A percentile compares a stretch with the other conserved stretches of the same genome.
phyloP scores from a whole-genome alignment of 2,888 invertebrate genomes.

The Cotesia congregata region DNA sequence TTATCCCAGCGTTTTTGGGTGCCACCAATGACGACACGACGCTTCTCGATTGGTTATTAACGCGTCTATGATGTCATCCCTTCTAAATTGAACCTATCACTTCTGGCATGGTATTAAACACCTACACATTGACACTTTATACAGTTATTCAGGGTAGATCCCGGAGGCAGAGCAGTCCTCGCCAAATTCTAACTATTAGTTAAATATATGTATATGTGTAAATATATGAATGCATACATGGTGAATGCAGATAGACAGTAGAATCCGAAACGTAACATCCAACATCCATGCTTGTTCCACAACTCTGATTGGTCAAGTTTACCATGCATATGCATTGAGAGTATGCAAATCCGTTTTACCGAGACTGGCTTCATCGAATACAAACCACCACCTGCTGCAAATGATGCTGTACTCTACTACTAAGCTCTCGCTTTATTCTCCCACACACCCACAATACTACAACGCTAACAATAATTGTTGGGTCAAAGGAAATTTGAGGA shows the following conservation, averaged over 20 bases:
- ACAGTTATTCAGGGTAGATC: background rate
- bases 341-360: conserved; percentile 46
- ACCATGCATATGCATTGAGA: conserved; percentile 51
- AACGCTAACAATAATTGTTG: conserved; percentile 25
- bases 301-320: conserved; percentile 51
- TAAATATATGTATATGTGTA: conserved; percentile 12
- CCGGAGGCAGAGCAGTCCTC: background rate
- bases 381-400: conserved; percentile 37
- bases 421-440: conserved; percentile 10
- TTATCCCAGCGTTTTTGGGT: conserved; percentile 5
- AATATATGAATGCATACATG: background rate
- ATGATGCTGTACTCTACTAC: conserved; percentile 24
- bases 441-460: background rate
- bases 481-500: conserved; percentile 41
- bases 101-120: conserved; percentile 2
- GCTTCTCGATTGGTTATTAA: conserved; percentile 5
- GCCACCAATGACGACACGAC: background rate
- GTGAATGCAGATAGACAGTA: background rate
- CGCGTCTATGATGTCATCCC: conserved; percentile 6
- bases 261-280: conserved; percentile 23
- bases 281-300: conserved; percentile 25
- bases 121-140: background rate
- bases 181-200: background rate
- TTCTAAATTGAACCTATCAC: conserved; percentile 19
- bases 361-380: conserved; percentile 32